Evolutionary conservation across 2,113 vertebrate species (phyloP).

Genomic region (Phainopepla nitens): DNA sequence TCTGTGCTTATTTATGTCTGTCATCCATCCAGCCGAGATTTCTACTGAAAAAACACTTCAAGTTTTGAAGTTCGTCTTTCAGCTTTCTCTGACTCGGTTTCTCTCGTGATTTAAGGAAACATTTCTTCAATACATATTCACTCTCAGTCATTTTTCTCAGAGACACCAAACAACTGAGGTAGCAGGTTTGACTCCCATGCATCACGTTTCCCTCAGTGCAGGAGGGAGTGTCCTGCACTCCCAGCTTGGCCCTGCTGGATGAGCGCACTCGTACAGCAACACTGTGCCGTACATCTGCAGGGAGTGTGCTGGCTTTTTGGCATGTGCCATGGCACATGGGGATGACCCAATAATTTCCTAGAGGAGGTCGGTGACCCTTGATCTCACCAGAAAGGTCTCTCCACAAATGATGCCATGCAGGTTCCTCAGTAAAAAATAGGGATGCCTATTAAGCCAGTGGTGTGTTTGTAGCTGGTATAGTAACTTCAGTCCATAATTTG

Average conservation of each 20-base stretch:
- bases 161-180: not conserved
- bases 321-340: accelerated
- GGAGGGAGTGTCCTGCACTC: accelerated
- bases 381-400: not conserved
- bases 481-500: not conserved
- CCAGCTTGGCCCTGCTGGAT: accelerated
- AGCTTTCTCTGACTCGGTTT: not conserved
- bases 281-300: not conserved
- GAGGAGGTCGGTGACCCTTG: not conserved
- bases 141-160: not conserved
- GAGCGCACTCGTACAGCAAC: accelerated
- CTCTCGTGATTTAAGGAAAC: not conserved
- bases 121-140: not conserved
- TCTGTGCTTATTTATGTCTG: not conserved
- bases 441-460: not conserved
- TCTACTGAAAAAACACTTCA: not conserved
- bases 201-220: not conserved
- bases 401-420: not conserved
- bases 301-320: not conserved
- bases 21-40: not conserved
- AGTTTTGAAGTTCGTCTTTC: not conserved
- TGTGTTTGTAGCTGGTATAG: not conserved
- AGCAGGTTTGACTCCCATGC: not conserved
- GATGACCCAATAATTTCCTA: not conserved
- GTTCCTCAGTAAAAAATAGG: not conserved